Percentiles rank a stretch among this genome's conserved stretches.
These are phyloP conservation scores for Gorsachius goisagi DNA, from an alignment of 2,113 vertebrate genomes.

Conservation along the genomic window DNA sequence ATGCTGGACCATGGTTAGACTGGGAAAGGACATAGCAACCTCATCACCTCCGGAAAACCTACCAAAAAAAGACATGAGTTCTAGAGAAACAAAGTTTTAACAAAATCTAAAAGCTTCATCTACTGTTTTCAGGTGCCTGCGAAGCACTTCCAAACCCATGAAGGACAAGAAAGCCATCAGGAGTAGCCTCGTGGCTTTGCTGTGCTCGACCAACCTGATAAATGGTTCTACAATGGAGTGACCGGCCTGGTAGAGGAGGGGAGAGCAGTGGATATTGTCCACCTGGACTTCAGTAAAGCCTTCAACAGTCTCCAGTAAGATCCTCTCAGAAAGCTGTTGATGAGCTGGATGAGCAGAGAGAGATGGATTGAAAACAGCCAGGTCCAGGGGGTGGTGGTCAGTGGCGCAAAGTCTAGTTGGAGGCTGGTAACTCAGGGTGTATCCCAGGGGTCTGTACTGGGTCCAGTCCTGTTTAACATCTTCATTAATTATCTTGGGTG, in stretches of 20 bases:
- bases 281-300: background rate
- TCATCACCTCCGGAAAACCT: background rate
- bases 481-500: background rate
- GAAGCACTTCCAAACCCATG: background rate
- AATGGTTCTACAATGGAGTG: fast-evolving
- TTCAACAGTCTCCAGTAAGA: background rate
- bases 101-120: background rate
- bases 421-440: background rate
- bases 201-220: background rate
- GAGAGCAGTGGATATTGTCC: background rate
- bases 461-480: background rate
- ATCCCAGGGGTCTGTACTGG: no score
- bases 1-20: background rate
- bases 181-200: background rate
- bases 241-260: no score
- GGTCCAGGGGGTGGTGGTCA: background rate
- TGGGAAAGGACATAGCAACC: background rate
- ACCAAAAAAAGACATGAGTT: background rate
- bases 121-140: background rate
- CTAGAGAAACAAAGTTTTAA: background rate
- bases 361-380: background rate
- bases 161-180: background rate
- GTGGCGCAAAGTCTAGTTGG: background rate
- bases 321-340: background rate
- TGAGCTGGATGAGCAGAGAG: background rate